A percentile compares a stretch with the other conserved stretches of the same genome.
These are phyloP conservation scores for Nomada fucata DNA, from an alignment of 2,888 invertebrate species.

Conservation along the genomic window DNA sequence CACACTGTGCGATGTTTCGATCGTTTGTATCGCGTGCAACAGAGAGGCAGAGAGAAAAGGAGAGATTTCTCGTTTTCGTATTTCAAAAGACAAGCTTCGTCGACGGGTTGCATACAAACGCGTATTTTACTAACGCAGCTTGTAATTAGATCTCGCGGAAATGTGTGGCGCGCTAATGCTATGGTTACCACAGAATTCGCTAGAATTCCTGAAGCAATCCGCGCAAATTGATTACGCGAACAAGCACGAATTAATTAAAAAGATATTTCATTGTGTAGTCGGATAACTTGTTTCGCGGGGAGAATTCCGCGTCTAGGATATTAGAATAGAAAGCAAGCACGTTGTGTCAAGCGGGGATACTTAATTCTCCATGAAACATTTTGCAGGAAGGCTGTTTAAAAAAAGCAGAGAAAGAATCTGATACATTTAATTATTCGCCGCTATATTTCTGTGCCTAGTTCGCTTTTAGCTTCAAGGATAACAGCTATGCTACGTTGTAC, in stretches of 20 bases:
- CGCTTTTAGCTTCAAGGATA: too few relatives aligned
- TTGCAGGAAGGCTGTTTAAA: too few relatives aligned
- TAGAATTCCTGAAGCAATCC: constrained; percentile 14
- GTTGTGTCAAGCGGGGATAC: too few relatives aligned
- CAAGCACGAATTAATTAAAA: constrained; percentile 29
- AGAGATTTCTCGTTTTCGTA: neutral
- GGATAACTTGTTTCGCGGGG: neutral
- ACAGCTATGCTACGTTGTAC: too few relatives aligned
- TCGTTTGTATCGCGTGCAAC: constrained; percentile 5
- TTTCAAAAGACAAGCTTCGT: constrained; percentile 13
- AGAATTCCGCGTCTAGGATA: neutral
- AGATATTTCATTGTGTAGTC: constrained; percentile 10
- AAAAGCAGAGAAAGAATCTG: too few relatives aligned
- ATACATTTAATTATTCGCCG: too few relatives aligned
- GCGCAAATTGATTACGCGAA: constrained; percentile 32
- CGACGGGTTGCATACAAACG: constrained; percentile 29
- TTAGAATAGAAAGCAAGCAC: too few relatives aligned
- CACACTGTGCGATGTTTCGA: neutral
- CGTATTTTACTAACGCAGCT: constrained; percentile 34
- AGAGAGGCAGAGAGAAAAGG: too few relatives aligned
- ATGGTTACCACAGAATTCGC: constrained; percentile 13
- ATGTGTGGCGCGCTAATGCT: neutral
- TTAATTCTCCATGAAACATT: too few relatives aligned
- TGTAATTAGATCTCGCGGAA: constrained; percentile 32
- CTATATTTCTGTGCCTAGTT: too few relatives aligned